These are phyloP conservation scores for Chrysotoxum bicinctum DNA, from an alignment of 2,888 invertebrate genomes.

Conservation along the genomic window DNA sequence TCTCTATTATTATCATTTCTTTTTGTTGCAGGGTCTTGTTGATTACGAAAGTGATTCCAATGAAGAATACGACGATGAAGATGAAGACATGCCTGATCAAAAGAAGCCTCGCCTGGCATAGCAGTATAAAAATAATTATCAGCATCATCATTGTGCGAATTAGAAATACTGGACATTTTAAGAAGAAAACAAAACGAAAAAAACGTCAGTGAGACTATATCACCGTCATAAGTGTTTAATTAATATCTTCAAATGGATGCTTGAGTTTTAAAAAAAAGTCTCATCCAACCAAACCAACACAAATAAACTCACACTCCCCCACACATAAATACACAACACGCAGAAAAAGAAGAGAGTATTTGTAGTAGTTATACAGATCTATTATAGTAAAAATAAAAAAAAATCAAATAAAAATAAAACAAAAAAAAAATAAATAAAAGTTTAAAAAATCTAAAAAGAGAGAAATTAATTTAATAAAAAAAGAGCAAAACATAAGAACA, in stretches of 20 bases:
- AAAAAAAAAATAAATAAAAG: slow-evolving; percentile 56
- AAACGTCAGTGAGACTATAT: slow-evolving; percentile 70
- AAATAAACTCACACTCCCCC: slow-evolving; percentile 71
- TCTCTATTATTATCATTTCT: background rate
- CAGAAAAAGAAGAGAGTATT: slow-evolving; percentile 73
- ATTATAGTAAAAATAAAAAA: slow-evolving; percentile 72
- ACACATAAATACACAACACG: slow-evolving; percentile 74
- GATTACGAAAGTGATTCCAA: slow-evolving; percentile 99
- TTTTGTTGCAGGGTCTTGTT: slow-evolving; percentile 89
- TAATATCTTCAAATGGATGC: slow-evolving; percentile 65
- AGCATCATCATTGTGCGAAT: slow-evolving; percentile 61
- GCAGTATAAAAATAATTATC: slow-evolving; percentile 74
- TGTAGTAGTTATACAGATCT: slow-evolving; percentile 74
- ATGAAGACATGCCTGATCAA: slow-evolving; percentile 79
- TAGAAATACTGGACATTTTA: slow-evolving; percentile 58
- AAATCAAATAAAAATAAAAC: slow-evolving; percentile 65
- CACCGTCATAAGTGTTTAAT: slow-evolving; percentile 72
- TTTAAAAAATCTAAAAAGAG: slow-evolving; percentile 65
- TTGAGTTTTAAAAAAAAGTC: slow-evolving; percentile 60
- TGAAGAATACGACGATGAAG: slow-evolving; percentile 91
- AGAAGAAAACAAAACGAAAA: slow-evolving; percentile 43
- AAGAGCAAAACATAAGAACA: slow-evolving; percentile 56
- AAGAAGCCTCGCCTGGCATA: slow-evolving; percentile 82
- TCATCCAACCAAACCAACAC: slow-evolving; percentile 71
- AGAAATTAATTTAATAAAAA: slow-evolving; percentile 72